A percentile compares a stretch with the other conserved stretches of the same genome.
These are phyloP conservation scores for Ichneumoninae sp. DNA, from an alignment of 2,888 invertebrate species.

Conservation along the genomic window DNA sequence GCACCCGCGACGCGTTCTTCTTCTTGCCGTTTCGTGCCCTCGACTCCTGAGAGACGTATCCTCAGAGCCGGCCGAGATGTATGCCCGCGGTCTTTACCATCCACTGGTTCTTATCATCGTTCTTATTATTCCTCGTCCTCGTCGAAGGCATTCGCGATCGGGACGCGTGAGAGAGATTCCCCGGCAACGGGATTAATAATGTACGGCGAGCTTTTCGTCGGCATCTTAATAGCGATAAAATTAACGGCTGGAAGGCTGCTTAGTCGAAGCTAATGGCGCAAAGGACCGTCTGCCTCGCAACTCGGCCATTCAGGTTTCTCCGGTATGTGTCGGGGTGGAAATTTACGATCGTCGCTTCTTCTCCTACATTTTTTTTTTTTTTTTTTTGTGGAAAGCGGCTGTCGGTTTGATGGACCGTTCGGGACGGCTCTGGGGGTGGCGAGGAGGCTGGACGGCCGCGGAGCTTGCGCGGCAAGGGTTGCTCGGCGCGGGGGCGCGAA, in stretches of 20 bases:
- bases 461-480: conserved; percentile 38
- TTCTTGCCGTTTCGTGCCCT: conserved; percentile 34
- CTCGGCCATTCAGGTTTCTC: conserved; percentile 35
- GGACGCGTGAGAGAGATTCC: conserved; percentile 53
- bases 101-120: conserved; percentile 55
- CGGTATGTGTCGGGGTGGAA: conserved; percentile 19
- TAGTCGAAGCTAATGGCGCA: conserved; percentile 17
- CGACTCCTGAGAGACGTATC: conserved; percentile 39
- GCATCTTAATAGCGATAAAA: conserved; percentile 64
- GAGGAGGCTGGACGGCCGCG: background rate
- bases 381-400: background rate
- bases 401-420: background rate
- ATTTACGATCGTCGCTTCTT: background rate
- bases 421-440: background rate
- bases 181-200: conserved; percentile 61
- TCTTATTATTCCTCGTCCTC: conserved; percentile 43
- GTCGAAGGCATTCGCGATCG: conserved; percentile 51
- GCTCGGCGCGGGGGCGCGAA: conserved; percentile 16
- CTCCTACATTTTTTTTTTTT: background rate
- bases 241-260: conserved; percentile 42
- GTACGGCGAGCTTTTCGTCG: conserved; percentile 49
- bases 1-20: conserved; percentile 65
- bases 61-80: conserved; percentile 9
- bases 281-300: conserved; percentile 24
- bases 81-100: conserved; percentile 31